Base-by-base conservation (phyloP, 2,888 invertebrate species). In the Sarcophaga subvicina region DNA sequence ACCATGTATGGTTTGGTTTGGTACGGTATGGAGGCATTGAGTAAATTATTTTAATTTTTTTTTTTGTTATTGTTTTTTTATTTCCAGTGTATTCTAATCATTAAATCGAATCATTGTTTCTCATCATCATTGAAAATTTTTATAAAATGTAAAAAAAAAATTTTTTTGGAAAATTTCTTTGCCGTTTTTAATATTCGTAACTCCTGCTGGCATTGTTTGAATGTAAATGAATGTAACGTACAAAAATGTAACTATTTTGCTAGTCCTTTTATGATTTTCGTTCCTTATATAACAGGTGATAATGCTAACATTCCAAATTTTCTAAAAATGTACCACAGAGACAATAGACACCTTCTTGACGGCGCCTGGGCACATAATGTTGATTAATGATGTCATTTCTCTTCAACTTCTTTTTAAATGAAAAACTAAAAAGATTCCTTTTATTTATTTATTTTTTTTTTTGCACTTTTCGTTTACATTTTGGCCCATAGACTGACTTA, bases 371-470 rank as follows among this genome's bases (percentile, higher is more conserved):
- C 81, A 69, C 59, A 64, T 76, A 47, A 73, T 49, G 60, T 75
- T 87, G 87, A 87, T 87, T 87, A 87, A 87, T 87, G 87, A 87
- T 79, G 78, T 22, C 59, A 83, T 71, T 84, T 79, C 71, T 27
- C 71, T 20, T 12, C 71, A 80, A 66, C n/a, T 37, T 49, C 59
- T 80, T 72, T 54, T 20, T n/a, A 67, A 59, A 66, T 20, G 17
- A 17, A 5, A 80, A 62, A 12, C 22, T 14, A n/a, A 49, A 62
- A 72, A 67, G 47, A 77, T 63, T 37, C 6, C 17, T 60, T 62
- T 60, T 22, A 67, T 75, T 75, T 27, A 10, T 45, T 49, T 12
- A 49, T 69, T 37, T 59, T 6, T 25, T 47, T 73, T 66, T 49
- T 47, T 60, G 45, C 60, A 37, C 59, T 60, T 81, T 37, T 66